phyloP scores from a whole-genome alignment of 2,888 invertebrate species.

The Diploptera punctata region DNA sequence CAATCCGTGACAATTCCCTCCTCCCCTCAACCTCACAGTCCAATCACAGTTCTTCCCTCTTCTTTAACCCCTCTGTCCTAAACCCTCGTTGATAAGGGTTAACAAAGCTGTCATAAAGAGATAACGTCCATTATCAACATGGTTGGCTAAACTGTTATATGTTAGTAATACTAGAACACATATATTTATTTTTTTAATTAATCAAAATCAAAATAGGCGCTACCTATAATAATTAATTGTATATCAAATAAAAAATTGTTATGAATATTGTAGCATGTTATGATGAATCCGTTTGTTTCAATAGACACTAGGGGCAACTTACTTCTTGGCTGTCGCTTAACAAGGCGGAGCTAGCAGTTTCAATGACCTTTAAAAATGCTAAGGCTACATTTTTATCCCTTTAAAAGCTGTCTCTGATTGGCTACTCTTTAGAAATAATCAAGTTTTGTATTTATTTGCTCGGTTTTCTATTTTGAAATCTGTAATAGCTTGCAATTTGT shows the following conservation, averaged over 20 bases:
- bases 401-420: constrained; percentile 10
- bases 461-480: not conserved
- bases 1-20: not conserved
- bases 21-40: not conserved
- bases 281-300: too few species aligned
- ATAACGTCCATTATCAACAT: not conserved
- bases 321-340: not conserved
- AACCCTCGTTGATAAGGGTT: not conserved
- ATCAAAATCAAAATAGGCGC: too few species aligned
- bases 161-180: too few species aligned
- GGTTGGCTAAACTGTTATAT: too few species aligned
- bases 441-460: not conserved
- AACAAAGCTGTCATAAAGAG: not conserved
- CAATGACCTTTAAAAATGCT: constrained; percentile 34
- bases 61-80: not conserved
- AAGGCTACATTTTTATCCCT: not conserved
- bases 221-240: not conserved
- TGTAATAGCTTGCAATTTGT: not conserved
- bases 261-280: not conserved
- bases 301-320: not conserved
- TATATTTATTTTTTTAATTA: too few species aligned
- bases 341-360: constrained; percentile 30
- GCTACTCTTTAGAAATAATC: constrained; percentile 1
- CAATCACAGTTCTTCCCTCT: constrained; percentile 3
- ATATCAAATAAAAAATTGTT: not conserved